Evolutionary conservation across 2,888 invertebrate genomes (phyloP).

Genomic region (Pseudococcus longispinus): DNA sequence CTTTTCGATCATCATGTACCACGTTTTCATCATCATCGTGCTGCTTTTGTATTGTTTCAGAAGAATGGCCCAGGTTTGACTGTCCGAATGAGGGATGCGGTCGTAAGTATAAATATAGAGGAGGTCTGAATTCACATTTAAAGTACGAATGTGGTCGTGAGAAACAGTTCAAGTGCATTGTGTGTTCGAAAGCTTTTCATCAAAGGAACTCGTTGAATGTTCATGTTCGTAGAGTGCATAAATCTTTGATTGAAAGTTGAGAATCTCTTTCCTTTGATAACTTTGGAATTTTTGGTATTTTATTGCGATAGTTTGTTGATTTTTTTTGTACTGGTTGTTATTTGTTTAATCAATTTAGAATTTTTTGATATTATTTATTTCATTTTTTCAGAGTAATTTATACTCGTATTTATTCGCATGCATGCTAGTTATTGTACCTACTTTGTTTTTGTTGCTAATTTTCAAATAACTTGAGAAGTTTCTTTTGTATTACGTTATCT

Average conservation of each 20-base stretch:
- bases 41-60: not conserved
- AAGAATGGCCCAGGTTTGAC: not conserved
- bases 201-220: constrained; percentile 36
- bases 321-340: too few species aligned
- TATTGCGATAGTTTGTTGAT: too few species aligned
- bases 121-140: not conserved
- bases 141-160: constrained; percentile 52
- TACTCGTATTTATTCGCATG: too few species aligned
- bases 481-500: not conserved
- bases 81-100: constrained; percentile 11
- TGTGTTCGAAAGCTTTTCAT: constrained; percentile 38
- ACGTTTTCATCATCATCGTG: not conserved
- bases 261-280: not conserved
- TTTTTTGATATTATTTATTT: too few species aligned
- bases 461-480: not conserved
- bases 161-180: constrained; percentile 40
- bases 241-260: not conserved
- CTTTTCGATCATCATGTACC: too few species aligned
- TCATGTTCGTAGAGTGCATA: constrained; percentile 29
- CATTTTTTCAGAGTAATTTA: too few species aligned
- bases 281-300: too few species aligned
- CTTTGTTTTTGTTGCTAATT: too few species aligned
- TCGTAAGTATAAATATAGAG: not conserved
- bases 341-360: too few species aligned
- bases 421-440: too few species aligned